phyloP scores from a whole-genome alignment of 1,140 invertebrate species.

The Pygmarrhopalites habei region DNA sequence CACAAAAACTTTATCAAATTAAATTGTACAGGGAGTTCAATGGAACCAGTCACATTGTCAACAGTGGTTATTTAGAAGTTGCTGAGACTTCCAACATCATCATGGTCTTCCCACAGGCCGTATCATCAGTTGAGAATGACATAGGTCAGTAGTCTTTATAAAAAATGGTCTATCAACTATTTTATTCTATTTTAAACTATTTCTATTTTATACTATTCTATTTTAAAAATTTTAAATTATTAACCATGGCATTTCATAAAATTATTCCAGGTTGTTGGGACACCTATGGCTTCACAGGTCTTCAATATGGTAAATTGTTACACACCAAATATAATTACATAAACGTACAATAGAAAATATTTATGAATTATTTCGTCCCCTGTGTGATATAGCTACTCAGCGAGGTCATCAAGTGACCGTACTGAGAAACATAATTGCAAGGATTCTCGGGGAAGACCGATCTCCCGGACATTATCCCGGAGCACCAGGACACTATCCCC shows the following conservation, averaged over 20 bases:
- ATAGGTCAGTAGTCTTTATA: conserved; percentile 29
- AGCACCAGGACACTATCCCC: neutral
- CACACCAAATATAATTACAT: neutral
- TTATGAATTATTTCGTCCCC: too few species aligned
- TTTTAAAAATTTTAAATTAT: neutral
- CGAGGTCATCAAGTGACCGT: conserved; percentile 25
- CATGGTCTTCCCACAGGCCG: conserved; percentile 33
- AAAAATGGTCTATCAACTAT: too few species aligned
- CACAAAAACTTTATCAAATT: neutral
- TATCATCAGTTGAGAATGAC: conserved; percentile 10
- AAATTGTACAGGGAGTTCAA: conserved; percentile 31
- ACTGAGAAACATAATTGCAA: conserved; percentile 21
- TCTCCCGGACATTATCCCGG: too few species aligned
- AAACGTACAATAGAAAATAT: neutral
- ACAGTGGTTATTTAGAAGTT: conserved; percentile 32
- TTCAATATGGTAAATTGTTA: conserved; percentile 2
- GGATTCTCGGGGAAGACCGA: conserved; percentile 20
- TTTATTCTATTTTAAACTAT: too few species aligned
- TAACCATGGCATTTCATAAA: neutral
- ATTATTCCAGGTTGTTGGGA: conserved; percentile 7
- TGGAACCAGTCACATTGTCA: conserved; percentile 28
- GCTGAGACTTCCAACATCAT: conserved; percentile 31
- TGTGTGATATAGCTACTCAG: conserved; percentile 16
- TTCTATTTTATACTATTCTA: neutral
- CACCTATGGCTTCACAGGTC: conserved; percentile 25